phyloP scores from a whole-genome alignment of 1,140 invertebrate genomes.

The Frieseomelitta varia region DNA sequence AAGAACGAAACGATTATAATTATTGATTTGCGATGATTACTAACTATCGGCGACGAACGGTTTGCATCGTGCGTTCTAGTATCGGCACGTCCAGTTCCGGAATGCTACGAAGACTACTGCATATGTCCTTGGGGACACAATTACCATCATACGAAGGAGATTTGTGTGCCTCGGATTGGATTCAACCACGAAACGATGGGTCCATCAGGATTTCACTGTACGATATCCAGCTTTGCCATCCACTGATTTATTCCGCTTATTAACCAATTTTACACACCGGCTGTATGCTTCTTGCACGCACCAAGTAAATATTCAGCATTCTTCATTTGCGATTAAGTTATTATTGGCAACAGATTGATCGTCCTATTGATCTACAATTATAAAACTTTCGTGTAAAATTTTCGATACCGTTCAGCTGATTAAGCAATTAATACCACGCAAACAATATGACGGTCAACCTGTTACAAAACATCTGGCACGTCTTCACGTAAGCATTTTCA shows the following conservation, averaged over 20 bases:
- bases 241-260: slow-evolving; percentile 38
- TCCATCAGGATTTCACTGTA: slow-evolving; percentile 80
- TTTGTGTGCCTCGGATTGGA: slow-evolving; percentile 76
- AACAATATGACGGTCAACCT: not conserved
- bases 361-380: not conserved
- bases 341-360: not conserved
- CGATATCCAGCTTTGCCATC: slow-evolving; percentile 69
- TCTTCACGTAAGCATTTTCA: not conserved
- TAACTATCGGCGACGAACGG: slow-evolving; percentile 54
- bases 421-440: too few species aligned
- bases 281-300: not conserved
- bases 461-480: not conserved
- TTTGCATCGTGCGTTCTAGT: slow-evolving; percentile 78
- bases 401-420: not conserved
- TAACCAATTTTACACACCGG: slow-evolving; percentile 30
- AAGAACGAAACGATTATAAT: slow-evolving; percentile 3
- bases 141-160: slow-evolving; percentile 74
- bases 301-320: not conserved
- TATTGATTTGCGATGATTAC: slow-evolving; percentile 34
- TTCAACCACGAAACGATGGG: slow-evolving; percentile 80
- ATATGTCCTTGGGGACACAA: slow-evolving; percentile 81
- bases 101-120: slow-evolving; percentile 81
- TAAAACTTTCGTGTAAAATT: not conserved
- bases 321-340: not conserved
- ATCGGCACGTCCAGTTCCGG: slow-evolving; percentile 77